These are phyloP conservation scores for Standfussiana lucernea DNA, from an alignment of 2,888 invertebrate species.

Conservation along the genomic window DNA sequence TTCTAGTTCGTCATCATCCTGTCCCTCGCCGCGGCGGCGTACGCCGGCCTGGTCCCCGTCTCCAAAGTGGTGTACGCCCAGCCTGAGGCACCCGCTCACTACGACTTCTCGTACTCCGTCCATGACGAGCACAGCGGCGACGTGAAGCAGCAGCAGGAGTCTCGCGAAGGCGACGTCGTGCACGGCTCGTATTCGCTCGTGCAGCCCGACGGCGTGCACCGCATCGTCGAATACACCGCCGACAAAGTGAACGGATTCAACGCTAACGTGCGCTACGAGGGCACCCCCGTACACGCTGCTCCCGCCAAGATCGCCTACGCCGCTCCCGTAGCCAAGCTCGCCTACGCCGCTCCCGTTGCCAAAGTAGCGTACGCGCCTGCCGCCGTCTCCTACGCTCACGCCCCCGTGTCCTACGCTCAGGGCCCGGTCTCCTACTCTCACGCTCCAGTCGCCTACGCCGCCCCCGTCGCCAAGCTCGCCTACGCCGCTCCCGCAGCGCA, in stretches of 20 bases:
- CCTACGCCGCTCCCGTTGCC: slow-evolving; percentile 74
- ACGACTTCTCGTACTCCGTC: slow-evolving; percentile 87
- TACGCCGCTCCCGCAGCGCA: slow-evolving; percentile 77
- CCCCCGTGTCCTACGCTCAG: slow-evolving; percentile 79
- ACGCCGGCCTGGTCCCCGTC: slow-evolving; percentile 76
- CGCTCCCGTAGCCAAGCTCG: slow-evolving; percentile 72
- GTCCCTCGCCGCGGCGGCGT: slow-evolving; percentile 77
- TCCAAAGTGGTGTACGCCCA: slow-evolving; percentile 81
- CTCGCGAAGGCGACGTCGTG: slow-evolving; percentile 84
- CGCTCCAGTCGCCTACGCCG: slow-evolving; percentile 68
- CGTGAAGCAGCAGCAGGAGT: slow-evolving; percentile 87
- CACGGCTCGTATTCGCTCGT: slow-evolving; percentile 88
- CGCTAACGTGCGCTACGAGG: slow-evolving; percentile 86
- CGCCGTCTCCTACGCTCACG: slow-evolving; percentile 79
- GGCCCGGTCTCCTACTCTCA: slow-evolving; percentile 73
- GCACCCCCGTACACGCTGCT: slow-evolving; percentile 76
- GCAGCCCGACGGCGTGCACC: slow-evolving; percentile 86
- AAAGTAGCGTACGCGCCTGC: slow-evolving; percentile 83
- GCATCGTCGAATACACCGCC: slow-evolving; percentile 87
- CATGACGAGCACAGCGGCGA: slow-evolving; percentile 86
- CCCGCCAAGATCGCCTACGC: slow-evolving; percentile 74
- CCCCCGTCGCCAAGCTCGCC: slow-evolving; percentile 63
- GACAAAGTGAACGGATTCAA: slow-evolving; percentile 87
- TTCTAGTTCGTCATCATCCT: slow-evolving; percentile 74
- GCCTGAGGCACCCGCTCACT: slow-evolving; percentile 83